A percentile compares a stretch with the other conserved stretches of the same genome.
Conservation (phyloP, 2,797 vertebrate genomes). For the Fringilla coelebs region DNA sequence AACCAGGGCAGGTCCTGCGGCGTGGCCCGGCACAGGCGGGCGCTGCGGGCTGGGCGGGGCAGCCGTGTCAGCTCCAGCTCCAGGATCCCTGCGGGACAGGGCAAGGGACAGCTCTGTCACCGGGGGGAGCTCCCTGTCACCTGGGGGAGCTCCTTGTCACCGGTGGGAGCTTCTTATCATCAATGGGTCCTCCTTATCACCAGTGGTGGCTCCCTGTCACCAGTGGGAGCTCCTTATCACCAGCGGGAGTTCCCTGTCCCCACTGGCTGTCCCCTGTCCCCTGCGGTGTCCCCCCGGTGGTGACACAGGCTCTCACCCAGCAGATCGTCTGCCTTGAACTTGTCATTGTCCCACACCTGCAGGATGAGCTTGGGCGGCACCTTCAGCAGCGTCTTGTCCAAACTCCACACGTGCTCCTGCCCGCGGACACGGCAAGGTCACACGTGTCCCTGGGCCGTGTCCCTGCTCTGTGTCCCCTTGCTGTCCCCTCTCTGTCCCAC, state of each 20-base stretch:
- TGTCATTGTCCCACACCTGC: conserved; percentile 79
- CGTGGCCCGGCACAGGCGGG: not conserved
- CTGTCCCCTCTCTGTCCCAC: not conserved
- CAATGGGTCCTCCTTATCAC: accelerated
- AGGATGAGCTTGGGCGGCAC: conserved; percentile 76
- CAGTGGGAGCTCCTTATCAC: too few relatives aligned
- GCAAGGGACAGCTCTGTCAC: not conserved
- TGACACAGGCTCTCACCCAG: conserved; percentile 56
- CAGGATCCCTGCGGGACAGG: conserved; percentile 46
- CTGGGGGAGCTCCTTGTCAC: accelerated
- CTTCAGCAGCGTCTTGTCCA: conserved; percentile 61
- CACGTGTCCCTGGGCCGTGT: accelerated
- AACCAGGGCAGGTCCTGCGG: not conserved
- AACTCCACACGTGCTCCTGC: conserved; percentile 54
- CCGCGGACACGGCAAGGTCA: accelerated
- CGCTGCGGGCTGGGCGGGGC: not conserved
- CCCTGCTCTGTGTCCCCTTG: not conserved
- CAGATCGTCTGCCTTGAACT: conserved; percentile 70
- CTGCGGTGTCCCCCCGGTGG: accelerated
- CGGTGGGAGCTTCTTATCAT: accelerated
- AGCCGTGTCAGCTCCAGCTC: conserved; percentile 68
- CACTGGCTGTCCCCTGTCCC: too few relatives aligned
- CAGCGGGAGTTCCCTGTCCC: not conserved
- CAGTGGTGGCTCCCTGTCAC: too few relatives aligned
- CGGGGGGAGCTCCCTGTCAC: accelerated